A percentile compares a stretch with the other conserved stretches of the same genome.
Conservation (phyloP, 1,140 invertebrate species). For the Psilanteris sp. region DNA sequence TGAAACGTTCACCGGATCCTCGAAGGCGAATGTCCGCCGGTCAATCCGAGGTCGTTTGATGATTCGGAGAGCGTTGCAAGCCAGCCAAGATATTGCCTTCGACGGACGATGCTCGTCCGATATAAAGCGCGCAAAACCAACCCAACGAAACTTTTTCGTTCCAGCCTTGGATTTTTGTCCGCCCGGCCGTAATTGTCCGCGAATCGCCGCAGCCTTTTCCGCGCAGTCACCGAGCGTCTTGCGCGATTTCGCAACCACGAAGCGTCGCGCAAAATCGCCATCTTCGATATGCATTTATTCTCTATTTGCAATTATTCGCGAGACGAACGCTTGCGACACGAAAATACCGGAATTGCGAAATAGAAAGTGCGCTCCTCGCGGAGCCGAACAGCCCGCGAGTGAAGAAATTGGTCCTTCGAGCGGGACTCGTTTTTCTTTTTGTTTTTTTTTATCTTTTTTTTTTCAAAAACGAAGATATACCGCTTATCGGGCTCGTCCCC, state of each 20-base stretch:
- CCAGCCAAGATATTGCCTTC: constrained; percentile 19
- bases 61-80: constrained; percentile 48
- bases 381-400: neutral
- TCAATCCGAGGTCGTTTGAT: constrained; percentile 63
- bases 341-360: constrained; percentile 23
- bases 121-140: constrained; percentile 5
- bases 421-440: too few species aligned
- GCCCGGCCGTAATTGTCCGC: too few species aligned
- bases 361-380: constrained; percentile 30
- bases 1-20: constrained; percentile 62
- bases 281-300: constrained; percentile 41
- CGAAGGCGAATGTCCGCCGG: constrained; percentile 63
- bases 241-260: too few species aligned
- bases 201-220: too few species aligned
- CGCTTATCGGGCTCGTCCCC: too few species aligned
- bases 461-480: neutral
- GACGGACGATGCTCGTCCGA: constrained; percentile 2
- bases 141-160: too few species aligned
- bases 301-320: constrained; percentile 53
- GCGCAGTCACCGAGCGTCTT: too few species aligned
- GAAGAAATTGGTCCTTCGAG: neutral
- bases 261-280: constrained; percentile 7
- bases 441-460: too few species aligned
- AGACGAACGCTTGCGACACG: constrained; percentile 30
- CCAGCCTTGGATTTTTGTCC: too few species aligned